A percentile compares a stretch with the other conserved stretches of the same genome.
Conservation (phyloP, 2,797 vertebrate genomes). For the Salmo trutta region DNA sequence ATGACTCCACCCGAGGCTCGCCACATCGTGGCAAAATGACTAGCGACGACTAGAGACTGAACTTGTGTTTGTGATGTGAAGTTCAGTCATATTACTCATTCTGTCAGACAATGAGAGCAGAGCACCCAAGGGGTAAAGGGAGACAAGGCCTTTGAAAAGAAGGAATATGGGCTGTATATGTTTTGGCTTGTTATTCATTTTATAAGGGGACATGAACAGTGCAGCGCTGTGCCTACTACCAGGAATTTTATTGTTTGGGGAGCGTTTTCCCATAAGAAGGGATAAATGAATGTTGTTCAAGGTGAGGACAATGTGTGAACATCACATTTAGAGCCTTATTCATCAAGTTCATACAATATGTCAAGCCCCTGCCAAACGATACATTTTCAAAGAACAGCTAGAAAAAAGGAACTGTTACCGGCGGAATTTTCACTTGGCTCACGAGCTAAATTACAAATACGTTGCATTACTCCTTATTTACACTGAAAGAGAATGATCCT, state of each 20-base stretch:
- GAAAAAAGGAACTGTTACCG: conserved; percentile 37
- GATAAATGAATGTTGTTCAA: conserved; percentile 75
- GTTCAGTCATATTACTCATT: conserved; percentile 81
- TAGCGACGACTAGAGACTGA: conserved; percentile 50
- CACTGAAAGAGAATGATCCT: not conserved
- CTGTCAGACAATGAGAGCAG: conserved; percentile 80
- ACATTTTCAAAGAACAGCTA: conserved; percentile 48
- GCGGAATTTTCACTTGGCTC: not conserved
- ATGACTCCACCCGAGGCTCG: conserved; percentile 20
- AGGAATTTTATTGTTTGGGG: conserved; percentile 59
- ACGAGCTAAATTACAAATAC: conserved; percentile 3
- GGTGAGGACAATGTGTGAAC: conserved; percentile 73
- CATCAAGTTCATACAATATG: conserved; percentile 72
- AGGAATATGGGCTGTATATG: conserved; percentile 63
- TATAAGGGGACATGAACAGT: conserved; percentile 2
- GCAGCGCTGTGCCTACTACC: conserved; percentile 30
- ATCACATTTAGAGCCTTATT: conserved; percentile 76
- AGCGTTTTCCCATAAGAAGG: conserved; percentile 71
- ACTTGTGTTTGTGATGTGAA: conserved; percentile 80
- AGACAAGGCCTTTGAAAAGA: conserved; percentile 76
- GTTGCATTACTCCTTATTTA: not conserved
- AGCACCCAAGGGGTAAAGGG: conserved; percentile 73
- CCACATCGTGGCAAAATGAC: conserved; percentile 17
- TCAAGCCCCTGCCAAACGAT: conserved; percentile 65
- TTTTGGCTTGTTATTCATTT: conserved; percentile 76